A percentile compares a stretch with the other conserved stretches of the same genome.
These are phyloP conservation scores for Megaustenia siamemsis DNA, from an alignment of 2,888 invertebrate genomes.

Conservation along the genomic window DNA sequence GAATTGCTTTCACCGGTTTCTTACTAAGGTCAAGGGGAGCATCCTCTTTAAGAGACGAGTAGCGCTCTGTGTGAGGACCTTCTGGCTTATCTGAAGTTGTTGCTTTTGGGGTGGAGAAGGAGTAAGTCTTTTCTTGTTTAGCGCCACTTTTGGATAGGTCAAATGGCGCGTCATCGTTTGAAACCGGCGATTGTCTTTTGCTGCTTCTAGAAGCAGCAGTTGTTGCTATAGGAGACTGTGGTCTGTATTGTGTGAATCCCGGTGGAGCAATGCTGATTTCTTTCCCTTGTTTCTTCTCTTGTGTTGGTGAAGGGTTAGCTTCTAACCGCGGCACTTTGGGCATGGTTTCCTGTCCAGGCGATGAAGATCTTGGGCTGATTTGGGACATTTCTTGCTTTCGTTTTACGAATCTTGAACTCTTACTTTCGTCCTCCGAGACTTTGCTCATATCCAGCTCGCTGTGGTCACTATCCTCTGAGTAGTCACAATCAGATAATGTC, in stretches of 20 bases:
- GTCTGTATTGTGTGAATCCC: slow-evolving; percentile 55
- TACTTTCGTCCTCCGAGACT: slow-evolving; percentile 44
- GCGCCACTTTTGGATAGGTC: slow-evolving; percentile 65
- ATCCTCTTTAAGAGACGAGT: slow-evolving; percentile 50
- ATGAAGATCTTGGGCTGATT: not conserved
- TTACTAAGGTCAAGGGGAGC: slow-evolving; percentile 62
- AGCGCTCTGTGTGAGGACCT: not conserved
- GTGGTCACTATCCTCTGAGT: slow-evolving; percentile 44
- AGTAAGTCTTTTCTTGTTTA: slow-evolving; percentile 52
- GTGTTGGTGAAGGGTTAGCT: not conserved
- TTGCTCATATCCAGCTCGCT: slow-evolving; percentile 49
- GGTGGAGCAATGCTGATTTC: slow-evolving; percentile 43
- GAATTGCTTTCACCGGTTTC: slow-evolving; percentile 46
- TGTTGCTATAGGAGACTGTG: slow-evolving; percentile 55
- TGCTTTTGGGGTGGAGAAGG: slow-evolving; percentile 14
- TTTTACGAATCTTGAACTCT: slow-evolving; percentile 21
- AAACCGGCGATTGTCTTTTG: slow-evolving; percentile 16
- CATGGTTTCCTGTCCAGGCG: not conserved
- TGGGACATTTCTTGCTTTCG: slow-evolving; percentile 45
- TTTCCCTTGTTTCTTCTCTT: slow-evolving; percentile 28
- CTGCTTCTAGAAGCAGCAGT: slow-evolving; percentile 32
- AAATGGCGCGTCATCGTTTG: slow-evolving; percentile 63
- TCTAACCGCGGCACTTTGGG: not conserved
- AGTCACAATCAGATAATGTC: slow-evolving; percentile 7
- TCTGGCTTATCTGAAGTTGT: slow-evolving; percentile 33